Percentiles rank a stretch among this genome's conserved stretches.
Conservation (phyloP, 2,888 invertebrate species). For the Chymomyza procnemis region DNA sequence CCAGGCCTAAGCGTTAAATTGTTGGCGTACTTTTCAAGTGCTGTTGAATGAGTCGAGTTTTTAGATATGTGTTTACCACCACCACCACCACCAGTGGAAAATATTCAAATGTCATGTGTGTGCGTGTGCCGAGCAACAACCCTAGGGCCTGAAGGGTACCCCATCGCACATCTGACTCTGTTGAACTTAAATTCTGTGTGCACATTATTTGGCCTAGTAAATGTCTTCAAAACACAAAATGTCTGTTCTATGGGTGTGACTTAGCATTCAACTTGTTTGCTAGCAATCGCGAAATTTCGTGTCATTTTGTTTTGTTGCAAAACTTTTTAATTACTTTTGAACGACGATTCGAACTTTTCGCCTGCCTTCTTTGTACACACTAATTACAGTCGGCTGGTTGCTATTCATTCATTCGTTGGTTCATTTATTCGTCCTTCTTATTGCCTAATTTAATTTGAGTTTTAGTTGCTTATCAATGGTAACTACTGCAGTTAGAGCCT, state of each 20-base stretch:
- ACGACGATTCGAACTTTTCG: conserved; percentile 67
- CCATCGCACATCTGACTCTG: not conserved
- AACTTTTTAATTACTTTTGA: conserved; percentile 71
- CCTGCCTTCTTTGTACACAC: conserved; percentile 28
- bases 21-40: conserved; percentile 36
- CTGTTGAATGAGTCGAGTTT: conserved; percentile 32
- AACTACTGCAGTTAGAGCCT: conserved; percentile 42
- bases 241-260: not conserved
- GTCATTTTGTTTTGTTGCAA: conserved; percentile 45
- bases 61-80: not conserved
- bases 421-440: conserved; percentile 9
- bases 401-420: conserved; percentile 39
- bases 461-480: conserved; percentile 53
- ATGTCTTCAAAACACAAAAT: conserved; percentile 4
- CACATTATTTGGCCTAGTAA: not conserved
- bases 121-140: not conserved
- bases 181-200: not conserved
- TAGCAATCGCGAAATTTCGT: conserved; percentile 58
- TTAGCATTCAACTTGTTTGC: conserved; percentile 40
- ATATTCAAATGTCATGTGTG: too few species aligned
- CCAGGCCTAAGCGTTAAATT: conserved; percentile 35
- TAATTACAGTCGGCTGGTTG: conserved; percentile 54
- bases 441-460: conserved; percentile 16
- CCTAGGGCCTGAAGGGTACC: not conserved
- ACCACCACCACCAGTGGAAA: not conserved